Evolutionary conservation across 1,140 invertebrate genomes (phyloP), one percentile per base, ranked within the genome.

Genomic region (Coelopa frigida): DNA sequence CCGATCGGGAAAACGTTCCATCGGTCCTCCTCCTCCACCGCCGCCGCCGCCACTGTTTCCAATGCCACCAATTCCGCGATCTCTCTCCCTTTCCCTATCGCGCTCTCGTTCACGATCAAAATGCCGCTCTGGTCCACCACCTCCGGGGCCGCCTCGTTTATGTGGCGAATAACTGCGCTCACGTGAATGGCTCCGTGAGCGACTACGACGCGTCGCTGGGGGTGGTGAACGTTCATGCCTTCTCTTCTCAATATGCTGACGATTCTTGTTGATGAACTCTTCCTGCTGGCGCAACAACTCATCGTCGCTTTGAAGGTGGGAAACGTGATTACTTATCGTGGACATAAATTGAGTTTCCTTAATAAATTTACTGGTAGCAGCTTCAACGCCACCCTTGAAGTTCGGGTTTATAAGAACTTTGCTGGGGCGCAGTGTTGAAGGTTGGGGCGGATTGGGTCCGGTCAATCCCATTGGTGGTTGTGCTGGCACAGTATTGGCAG

Each of bases 361-460:
- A 23, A 70, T 66, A 39, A 70, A 60, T 54, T 70, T 69, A 47
- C 59, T 68, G 22, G 61, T 69, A 21, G 63, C 67, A 15, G 67
- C 67, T 51, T 70, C 60, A 35, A 70, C 67, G 15, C 67, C 67
- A 6, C 67, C 67, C 47, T 70, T 70, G 29, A 70, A 70, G 44
- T 70, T 70, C 8, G 67, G 67, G 57, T 70, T 70, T 29, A 70
- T 70, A 12, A 70, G 53, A 44, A 70, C 67, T 53, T 70, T 70
- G 43, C 63, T 53, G 5, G 68, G 58, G 3, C 60, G 59, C 20
- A 57, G 48, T 17, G 53, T 27, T 5, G 59, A 24, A 10, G 55
- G 20, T 20, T 21, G 5, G 12, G 18, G 4, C 26, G 22, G 12
- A 12, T 8, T 31, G 23, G 21, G n/a, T n/a, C n/a, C n/a, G n/a